These are phyloP conservation scores for Ictalurus punctatus DNA, from an alignment of 2,113 vertebrate species.

Conservation along the genomic window DNA sequence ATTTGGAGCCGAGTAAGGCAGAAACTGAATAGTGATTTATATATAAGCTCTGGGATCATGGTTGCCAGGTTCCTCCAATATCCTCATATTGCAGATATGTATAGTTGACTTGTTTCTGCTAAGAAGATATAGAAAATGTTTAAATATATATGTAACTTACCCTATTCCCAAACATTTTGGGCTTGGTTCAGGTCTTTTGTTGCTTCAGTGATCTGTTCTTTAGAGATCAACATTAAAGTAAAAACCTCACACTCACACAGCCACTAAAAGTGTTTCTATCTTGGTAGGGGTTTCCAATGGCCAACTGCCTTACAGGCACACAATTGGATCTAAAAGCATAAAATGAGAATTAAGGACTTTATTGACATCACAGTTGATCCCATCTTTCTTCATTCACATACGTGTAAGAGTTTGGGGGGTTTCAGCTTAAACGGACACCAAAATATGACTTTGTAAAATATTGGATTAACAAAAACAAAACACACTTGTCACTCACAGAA, in stretches of 20 bases:
- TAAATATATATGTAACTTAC: not conserved
- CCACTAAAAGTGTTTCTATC: not conserved
- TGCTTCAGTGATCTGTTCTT: not conserved
- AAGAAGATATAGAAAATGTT: not conserved
- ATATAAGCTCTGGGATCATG: not conserved
- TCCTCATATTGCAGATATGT: not conserved
- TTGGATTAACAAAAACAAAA: not conserved
- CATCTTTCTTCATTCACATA: not conserved
- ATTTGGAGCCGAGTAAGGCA: not conserved
- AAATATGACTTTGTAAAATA: not conserved
- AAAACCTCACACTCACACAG: not conserved
- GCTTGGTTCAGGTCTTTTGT: not conserved
- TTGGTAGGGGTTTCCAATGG: not conserved
- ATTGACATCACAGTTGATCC: not conserved
- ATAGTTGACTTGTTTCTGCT: not conserved
- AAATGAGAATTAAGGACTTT: not conserved
- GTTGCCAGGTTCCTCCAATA: not conserved
- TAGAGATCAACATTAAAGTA: not conserved
- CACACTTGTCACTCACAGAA: not conserved
- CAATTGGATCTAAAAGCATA: not conserved
- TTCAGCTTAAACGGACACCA: not conserved
- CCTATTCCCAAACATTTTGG: not conserved
- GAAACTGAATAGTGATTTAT: not conserved
- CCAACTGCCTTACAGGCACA: not conserved
- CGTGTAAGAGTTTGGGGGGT: not conserved